Percentiles rank a stretch among this genome's conserved stretches.
phyloP scores from a whole-genome alignment of 2,113 vertebrate species.

The Plecturocebus donacophilus region DNA sequence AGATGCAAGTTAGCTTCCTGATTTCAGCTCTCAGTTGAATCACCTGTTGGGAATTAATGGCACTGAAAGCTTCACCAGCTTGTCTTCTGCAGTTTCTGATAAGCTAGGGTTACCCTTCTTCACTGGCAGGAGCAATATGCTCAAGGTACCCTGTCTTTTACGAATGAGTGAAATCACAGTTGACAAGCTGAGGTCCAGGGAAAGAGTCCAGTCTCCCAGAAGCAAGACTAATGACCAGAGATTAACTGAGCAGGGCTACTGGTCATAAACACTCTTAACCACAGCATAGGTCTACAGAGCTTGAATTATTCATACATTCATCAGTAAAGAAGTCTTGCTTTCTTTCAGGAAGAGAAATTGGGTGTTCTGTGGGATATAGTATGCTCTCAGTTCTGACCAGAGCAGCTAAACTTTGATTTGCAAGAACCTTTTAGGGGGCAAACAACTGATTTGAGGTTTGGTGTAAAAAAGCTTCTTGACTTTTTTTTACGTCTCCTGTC shows the following conservation, averaged over 20 bases:
- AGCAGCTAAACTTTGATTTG: background rate
- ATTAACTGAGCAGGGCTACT: background rate
- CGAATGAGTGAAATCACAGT: background rate
- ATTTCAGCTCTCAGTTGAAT: background rate
- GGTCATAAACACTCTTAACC: accelerated
- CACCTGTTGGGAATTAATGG: background rate
- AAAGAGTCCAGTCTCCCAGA: accelerated
- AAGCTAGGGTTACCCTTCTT: background rate
- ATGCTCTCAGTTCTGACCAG: background rate
- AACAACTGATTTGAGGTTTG: background rate
- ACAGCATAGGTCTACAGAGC: background rate
- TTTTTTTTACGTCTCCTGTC: background rate
- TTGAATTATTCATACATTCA: too few species aligned
- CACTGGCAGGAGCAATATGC: background rate
- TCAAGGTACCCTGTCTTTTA: background rate
- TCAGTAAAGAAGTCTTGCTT: background rate
- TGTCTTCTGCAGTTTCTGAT: background rate
- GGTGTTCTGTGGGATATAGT: accelerated
- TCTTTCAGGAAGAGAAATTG: background rate
- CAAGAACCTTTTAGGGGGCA: background rate
- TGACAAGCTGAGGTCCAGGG: background rate
- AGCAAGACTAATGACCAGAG: background rate
- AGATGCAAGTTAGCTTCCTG: background rate
- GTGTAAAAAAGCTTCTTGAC: background rate
- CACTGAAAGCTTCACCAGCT: background rate